Conservation (phyloP, 2,797 vertebrate species). For the Melanotaenia boesemani region DNA sequence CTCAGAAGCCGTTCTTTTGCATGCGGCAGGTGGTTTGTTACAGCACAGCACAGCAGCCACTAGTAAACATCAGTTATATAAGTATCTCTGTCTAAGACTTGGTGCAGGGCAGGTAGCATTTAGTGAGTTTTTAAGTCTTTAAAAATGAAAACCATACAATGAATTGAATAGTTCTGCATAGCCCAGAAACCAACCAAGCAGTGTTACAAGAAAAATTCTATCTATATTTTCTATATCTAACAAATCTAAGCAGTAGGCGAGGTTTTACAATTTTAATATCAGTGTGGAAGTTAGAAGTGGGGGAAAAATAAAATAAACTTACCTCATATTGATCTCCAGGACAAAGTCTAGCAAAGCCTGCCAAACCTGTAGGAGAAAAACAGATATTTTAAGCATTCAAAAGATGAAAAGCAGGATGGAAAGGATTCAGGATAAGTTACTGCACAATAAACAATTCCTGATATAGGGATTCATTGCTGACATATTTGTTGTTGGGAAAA, state of each 20-base stretch:
- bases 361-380: conserved; percentile 73
- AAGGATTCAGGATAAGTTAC: conserved; percentile 5
- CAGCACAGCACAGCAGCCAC: background rate
- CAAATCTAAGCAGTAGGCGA: background rate
- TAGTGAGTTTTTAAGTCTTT: no score
- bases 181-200: no score
- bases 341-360: conserved; percentile 84
- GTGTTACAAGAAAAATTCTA: no score
- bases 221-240: background rate
- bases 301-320: conserved; percentile 31
- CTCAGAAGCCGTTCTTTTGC: background rate
- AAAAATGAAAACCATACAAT: no score
- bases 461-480: background rate
- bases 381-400: background rate
- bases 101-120: background rate
- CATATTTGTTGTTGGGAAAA: background rate
- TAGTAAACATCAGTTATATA: background rate
- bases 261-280: background rate
- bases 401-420: background rate
- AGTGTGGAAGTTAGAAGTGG: background rate
- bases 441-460: background rate
- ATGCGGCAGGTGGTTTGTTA: background rate
- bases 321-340: conserved; percentile 86
- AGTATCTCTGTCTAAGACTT: background rate
- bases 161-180: no score